Percentiles rank a stretch among this genome's conserved stretches.
These are phyloP conservation scores for Girardia tigrina DNA, from an alignment of 2,888 invertebrate species.

Conservation along the genomic window DNA sequence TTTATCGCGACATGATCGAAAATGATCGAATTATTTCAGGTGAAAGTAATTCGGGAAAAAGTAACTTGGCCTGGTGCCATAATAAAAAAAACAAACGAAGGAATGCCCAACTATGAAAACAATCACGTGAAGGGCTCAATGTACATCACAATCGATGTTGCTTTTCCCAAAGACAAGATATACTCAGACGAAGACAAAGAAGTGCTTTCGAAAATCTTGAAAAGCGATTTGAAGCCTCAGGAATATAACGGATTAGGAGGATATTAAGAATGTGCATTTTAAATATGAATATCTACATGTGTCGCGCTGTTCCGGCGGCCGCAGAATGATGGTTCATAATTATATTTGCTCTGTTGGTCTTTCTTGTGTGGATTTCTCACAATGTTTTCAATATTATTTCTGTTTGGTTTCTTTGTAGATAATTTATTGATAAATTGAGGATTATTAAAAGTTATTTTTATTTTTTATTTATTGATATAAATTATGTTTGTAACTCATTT, in stretches of 20 bases:
- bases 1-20: too few species aligned
- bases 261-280: neutral
- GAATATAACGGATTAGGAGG: conserved; percentile 73
- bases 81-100: conserved; percentile 90
- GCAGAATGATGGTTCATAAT: neutral
- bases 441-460: too few species aligned
- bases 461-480: too few species aligned
- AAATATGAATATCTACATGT: neutral
- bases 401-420: conserved; percentile 11
- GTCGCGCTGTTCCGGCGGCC: neutral
- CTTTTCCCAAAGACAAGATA: conserved; percentile 77
- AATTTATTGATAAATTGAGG: conserved; percentile 7
- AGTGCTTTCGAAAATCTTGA: conserved; percentile 67
- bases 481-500: too few species aligned
- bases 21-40: too few species aligned
- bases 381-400: conserved; percentile 9
- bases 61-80: conserved; percentile 93
- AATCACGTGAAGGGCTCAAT: conserved; percentile 82
- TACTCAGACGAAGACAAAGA: conserved; percentile 70
- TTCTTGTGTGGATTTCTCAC: neutral
- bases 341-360: conserved; percentile 6
- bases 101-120: conserved; percentile 96
- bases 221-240: conserved; percentile 67
- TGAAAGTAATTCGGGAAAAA: conserved; percentile 67
- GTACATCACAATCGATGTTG: conserved; percentile 89